Base-by-base conservation (phyloP, 2,888 invertebrate species). In the Epinotia nisella region DNA sequence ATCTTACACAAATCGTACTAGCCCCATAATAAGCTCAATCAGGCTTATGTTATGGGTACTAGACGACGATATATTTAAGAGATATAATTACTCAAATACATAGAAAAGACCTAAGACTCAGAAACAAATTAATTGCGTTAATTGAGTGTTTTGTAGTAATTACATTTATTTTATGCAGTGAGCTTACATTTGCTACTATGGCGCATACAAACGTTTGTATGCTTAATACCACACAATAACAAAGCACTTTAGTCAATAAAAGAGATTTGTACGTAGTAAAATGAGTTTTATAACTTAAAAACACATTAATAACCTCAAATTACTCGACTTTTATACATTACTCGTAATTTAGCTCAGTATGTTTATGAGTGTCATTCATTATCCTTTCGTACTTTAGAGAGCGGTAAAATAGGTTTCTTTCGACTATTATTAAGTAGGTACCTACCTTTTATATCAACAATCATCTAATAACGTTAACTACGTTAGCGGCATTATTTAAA, bases 221-320 rank as follows among this genome's bases (percentile, higher is more conserved):
- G 45, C 45, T 45, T 3, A 5, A 29, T 29, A 4, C 15, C 4
- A 45, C 15, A 4, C 45, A 49, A n/a, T n/a, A 49, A 49, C 15
- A 49, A 49, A 49, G 15, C 15, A 49, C 15, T 49, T 49, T 1
- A n/a, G 45, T 49, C n/a, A 49, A 49, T 49, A n/a, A 45, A 45
- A 45, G 3, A 15, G 29, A 13, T 13, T 45, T 45, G 15, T 45
- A 15, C 45, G 45, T 3, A 45, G 15, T 15, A 45, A 49, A 49
- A 49, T n/a, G 15, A 49, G n/a, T 15, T 49, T 49, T n/a, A 49
- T n/a, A 0, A 13, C 45, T 49, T 49, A n/a, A 49, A 49, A 49
- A 49, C n/a, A 49, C 45, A 49, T 49, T 49, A 49, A n/a, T 49
- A n/a, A n/a, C 49, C n/a, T 49, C 49, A 49, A 5, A 49, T n/a